Evolutionary conservation across 2,113 vertebrate genomes (phyloP), one percentile per base, ranked within the genome.

Genomic region (Indri indri): DNA sequence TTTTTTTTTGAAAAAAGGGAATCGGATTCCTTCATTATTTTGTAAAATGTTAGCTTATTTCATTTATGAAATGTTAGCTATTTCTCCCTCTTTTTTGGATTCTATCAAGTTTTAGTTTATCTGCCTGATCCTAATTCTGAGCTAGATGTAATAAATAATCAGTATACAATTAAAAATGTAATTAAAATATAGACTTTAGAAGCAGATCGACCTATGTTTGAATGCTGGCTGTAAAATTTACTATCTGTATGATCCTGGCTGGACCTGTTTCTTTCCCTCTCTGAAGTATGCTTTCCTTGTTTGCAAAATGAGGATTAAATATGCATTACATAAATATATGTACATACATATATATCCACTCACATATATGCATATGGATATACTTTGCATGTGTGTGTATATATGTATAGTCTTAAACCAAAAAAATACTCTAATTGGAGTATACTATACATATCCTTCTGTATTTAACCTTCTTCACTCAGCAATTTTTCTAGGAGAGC

Each of bases 1-100:
- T 54, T 81, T 47, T 17, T 5, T 52, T 40, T 32, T 34, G 7
- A 65, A 65, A 80, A 82, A 73, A 80, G 1, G 32, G 17, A 90
- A 45, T 42, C 32, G 18, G 7, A 66, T 74, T 83, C 20, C 3
- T 50, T 88, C 42, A 81, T 76, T 18, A 47, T 94, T 96, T 96
- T 94, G 81, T 54, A 71, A 88, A 96, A 80, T 88, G 6, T 68
- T 89, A 17, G 45, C 80, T 79, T 82, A 37, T 88, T 95, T 32
- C 68, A 45, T 93, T 93, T 94, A 18, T 54, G 52, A 54, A 40
- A 14, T 18, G 5, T 73, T 89, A 17, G 45, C 84, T 79, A 47
- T 91, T 93, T 95, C 1, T 52, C 8, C 10, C 34, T 95, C 23
- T 94, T 70, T 70, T 40, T 81, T 85, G 83, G 45, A 89, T 85